These are phyloP conservation scores for Cryptoprocta ferox DNA, from an alignment of 2,797 vertebrate genomes.

Conservation along the genomic window DNA sequence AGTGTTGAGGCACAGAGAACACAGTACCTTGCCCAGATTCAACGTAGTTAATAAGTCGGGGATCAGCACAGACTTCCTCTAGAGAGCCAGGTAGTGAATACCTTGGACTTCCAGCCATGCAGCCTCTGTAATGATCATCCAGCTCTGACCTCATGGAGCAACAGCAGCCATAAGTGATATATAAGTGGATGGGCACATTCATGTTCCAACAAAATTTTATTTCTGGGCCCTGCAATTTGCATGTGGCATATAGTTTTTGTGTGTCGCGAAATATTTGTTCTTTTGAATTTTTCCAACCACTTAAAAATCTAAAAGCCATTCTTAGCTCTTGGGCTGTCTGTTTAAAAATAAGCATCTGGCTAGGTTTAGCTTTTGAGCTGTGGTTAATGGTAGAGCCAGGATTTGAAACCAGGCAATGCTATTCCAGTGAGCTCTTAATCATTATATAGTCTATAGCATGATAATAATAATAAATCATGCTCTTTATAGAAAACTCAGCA, in stretches of 20 bases:
- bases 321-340: neutral
- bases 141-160: neutral
- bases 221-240: neutral
- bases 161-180: neutral
- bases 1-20: neutral
- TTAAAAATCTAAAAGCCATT: conserved; percentile 20
- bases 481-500: neutral
- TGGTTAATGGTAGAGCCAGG: neutral
- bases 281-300: conserved; percentile 8
- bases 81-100: neutral
- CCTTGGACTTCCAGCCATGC: neutral
- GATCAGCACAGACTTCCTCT: neutral
- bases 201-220: neutral
- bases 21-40: neutral
- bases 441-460: neutral
- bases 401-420: neutral
- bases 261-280: neutral
- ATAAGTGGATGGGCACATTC: neutral
- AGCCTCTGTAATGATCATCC: neutral
- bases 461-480: neutral
- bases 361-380: neutral
- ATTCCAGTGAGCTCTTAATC: neutral
- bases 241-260: neutral
- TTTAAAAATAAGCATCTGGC: neutral
- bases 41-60: neutral